Base-by-base conservation (phyloP, 2,797 vertebrate genomes). In the Oryzias dopingdopingensis region DNA sequence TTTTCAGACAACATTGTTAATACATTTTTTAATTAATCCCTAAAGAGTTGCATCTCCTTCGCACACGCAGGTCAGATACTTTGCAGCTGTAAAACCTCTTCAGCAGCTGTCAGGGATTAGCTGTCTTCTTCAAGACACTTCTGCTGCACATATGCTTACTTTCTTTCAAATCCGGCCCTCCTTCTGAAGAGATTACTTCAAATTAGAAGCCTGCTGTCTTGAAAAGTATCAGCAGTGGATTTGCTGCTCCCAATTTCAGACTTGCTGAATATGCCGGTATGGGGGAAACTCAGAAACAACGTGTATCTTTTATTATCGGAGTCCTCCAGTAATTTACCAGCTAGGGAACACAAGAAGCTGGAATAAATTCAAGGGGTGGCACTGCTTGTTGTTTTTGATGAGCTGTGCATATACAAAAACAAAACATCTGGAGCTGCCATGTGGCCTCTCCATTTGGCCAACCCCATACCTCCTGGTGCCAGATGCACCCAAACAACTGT, bases 381-480 rank as follows among this genome's bases (percentile, higher is more conserved):
- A 83, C 85, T 62, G 58, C 83, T 83, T 85, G 79, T 89, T 57
- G 90, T 86, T 91, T 91, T 87, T 92, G 92, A 93, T 92, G 93
- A 94, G 91, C 90, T 81, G 85, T 69, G 91, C 92, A 89, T 92
- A 90, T 84, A 93, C 79, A 92, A 91, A 88, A 84, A 83, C 77
- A 79, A 88, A 92, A 92, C 91, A 92, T 92, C 91, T 92, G 91
- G 93, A 94, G 89, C 70, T 56, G 71, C 94, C 94, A 95, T 94
- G 94, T 95, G 94, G 92, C 83, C 81, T 84, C 82, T 82, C 69
- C 92, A 89, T 92, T 90, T 91, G 92, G 93, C 93, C 91, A 82
- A 85, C 84, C 83, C 58, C 68, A 56, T 75, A 83, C 90, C 87
- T 91, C 81, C 70, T 86, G 6, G 78, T 84, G 80, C 91, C 81